Percentiles rank a stretch among this genome's conserved stretches.
phyloP scores from a whole-genome alignment of 2,888 invertebrate genomes.

The Bedellia somnulentella region DNA sequence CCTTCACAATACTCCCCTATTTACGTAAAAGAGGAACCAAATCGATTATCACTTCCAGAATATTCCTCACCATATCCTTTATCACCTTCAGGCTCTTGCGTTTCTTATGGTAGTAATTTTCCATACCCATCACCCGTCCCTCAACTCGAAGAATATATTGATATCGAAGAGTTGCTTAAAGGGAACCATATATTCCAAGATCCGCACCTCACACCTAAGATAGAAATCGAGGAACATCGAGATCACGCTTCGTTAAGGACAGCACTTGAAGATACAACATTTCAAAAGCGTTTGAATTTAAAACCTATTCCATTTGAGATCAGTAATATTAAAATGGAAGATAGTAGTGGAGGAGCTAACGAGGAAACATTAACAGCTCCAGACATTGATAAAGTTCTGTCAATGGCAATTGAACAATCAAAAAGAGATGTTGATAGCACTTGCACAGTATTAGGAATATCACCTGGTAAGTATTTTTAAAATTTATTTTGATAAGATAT shows the following conservation, averaged over 20 bases:
- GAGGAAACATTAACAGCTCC: constrained; percentile 66
- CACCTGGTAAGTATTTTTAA: constrained; percentile 75
- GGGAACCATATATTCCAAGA: constrained; percentile 58
- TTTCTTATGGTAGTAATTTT: constrained; percentile 58
- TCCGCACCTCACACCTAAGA: constrained; percentile 51
- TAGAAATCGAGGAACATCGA: constrained; percentile 54
- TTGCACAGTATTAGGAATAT: constrained; percentile 82
- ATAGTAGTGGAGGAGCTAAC: constrained; percentile 58
- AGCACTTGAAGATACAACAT: constrained; percentile 80
- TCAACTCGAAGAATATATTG: constrained; percentile 64
- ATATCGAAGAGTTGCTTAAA: constrained; percentile 63
- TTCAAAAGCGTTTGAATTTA: constrained; percentile 81
- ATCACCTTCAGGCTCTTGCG: constrained; percentile 61
- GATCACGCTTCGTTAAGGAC: constrained; percentile 79
- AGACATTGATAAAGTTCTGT: constrained; percentile 80
- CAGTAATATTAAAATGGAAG: constrained; percentile 67
- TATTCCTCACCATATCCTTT: constrained; percentile 55
- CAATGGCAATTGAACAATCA: constrained; percentile 84
- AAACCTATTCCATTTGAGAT: constrained; percentile 74
- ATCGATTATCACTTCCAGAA: constrained; percentile 49
- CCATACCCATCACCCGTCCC: constrained; percentile 55
- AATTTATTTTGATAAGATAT: no score
- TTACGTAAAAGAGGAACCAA: constrained; percentile 57
- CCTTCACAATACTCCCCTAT: constrained; percentile 34
- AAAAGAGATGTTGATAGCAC: constrained; percentile 84